These are phyloP conservation scores for Eumerus sabulonum DNA, from an alignment of 2,888 invertebrate genomes.

Conservation along the genomic window DNA sequence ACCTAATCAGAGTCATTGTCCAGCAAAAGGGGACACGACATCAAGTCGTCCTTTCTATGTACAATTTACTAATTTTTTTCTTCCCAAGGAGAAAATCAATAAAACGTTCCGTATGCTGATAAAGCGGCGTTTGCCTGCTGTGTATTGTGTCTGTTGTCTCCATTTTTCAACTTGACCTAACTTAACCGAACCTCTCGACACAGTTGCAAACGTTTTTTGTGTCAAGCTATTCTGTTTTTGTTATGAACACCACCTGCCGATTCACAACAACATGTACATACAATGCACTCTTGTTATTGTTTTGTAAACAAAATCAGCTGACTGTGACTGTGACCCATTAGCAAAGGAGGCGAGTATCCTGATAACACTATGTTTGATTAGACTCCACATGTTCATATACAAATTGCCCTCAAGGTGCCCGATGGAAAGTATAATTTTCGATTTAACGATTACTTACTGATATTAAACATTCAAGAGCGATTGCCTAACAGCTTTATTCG, in stretches of 20 bases:
- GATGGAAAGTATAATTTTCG: too few species aligned
- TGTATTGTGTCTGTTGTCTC: neutral
- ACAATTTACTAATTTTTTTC: neutral
- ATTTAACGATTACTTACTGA: too few species aligned
- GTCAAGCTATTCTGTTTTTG: neutral
- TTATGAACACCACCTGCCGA: constrained; percentile 35
- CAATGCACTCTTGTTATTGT: too few species aligned
- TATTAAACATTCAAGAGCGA: too few species aligned
- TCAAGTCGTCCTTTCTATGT: constrained; percentile 28
- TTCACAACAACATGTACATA: constrained; percentile 35
- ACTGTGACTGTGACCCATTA: neutral
- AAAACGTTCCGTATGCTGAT: too few species aligned
- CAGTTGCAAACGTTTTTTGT: neutral
- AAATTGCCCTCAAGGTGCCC: too few species aligned
- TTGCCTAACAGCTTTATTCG: too few species aligned
- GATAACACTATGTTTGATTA: too few species aligned
- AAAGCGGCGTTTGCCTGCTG: constrained; percentile 1
- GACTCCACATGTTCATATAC: too few species aligned
- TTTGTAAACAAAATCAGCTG: constrained; percentile 35
- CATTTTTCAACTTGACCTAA: constrained; percentile 22
- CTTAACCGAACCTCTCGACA: too few species aligned
- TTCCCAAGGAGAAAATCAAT: constrained; percentile 53
- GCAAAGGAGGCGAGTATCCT: too few species aligned
- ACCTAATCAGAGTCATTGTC: constrained; percentile 54
- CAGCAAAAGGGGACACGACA: constrained; percentile 42